Evolutionary conservation across 2,113 vertebrate genomes (phyloP).

Genomic region (Leuciscus idus): DNA sequence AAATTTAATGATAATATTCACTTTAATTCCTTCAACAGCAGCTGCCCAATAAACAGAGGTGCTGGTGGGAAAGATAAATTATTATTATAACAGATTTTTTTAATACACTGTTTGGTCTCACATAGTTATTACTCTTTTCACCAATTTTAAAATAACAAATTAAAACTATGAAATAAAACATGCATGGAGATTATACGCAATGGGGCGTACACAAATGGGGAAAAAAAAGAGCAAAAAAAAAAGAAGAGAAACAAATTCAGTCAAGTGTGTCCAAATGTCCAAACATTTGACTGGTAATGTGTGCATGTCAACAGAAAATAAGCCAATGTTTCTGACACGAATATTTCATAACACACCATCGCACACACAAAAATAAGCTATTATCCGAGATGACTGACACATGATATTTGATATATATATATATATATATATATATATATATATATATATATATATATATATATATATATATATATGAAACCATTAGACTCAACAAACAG

Average conservation of each 20-base stretch:
- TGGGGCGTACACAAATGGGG: too few relatives aligned
- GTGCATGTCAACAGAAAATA: too few relatives aligned
- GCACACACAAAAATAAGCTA: neutral
- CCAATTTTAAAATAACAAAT: neutral
- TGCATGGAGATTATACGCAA: too few relatives aligned
- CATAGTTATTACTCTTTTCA: neutral
- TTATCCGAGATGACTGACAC: constrained; percentile 5
- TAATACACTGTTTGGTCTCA: neutral
- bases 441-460: too few relatives aligned
- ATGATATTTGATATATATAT: constrained; percentile 25
- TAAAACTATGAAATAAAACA: too few relatives aligned
- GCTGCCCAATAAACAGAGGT: neutral
- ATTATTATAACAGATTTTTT: neutral
- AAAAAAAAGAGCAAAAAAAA: too few relatives aligned
- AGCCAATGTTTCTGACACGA: neutral
- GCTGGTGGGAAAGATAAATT: neutral
- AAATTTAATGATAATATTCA: constrained; percentile 12
- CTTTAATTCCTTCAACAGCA: neutral
- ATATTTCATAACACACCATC: neutral
- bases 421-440: too few relatives aligned
- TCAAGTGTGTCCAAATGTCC: too few relatives aligned
- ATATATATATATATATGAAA: neutral
- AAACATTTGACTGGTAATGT: too few relatives aligned
- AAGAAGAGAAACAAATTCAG: too few relatives aligned
- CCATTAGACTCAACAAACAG: constrained; percentile 24